Base-by-base conservation (phyloP, 2,797 vertebrate species). In the Neosalanx taihuensis region DNA sequence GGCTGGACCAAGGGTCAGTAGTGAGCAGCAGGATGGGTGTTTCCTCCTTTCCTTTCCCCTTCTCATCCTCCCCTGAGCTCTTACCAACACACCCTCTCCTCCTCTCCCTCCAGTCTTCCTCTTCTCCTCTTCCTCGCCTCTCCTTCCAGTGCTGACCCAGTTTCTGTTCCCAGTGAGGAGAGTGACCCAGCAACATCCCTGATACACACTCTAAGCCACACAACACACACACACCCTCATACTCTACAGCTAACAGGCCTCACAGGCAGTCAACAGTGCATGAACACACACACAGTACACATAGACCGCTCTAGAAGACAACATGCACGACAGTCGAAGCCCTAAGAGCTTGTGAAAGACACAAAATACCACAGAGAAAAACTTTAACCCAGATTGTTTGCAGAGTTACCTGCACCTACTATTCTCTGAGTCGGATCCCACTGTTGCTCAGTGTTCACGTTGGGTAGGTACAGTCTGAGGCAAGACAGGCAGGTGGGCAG, bases 101-200 rank as follows among this genome's bases (percentile, higher is more conserved):
- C n/a, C 56, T 75, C 51, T 29, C 51, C 57, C 66, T 67, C 49
- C 66, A 17, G 46, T 53, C 61, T 30, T 26, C 18, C 68, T 58
- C 30, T 56, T 77, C 62, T 61, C 37, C 35, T 67, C 75, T 75
- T 71, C 7, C 31, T 35, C 69, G 75, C 56, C 63, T 64, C 72
- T 64, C 63, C 75, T 77, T 57, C 72, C 56, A 79, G 76, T 73
- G 74, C 76, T 84, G 82, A 86, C 84, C 82, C 84, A 86, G 75
- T 83, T 84, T 81, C 72, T 73, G 74, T 78, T 85, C 81, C 81
- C 81, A 79, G 75, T 77, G 81, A 85, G 76, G 67, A 76, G 80
- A 73, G 65, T 83, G 85, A 87, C 85, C 83, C 78, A 76, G 71
- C 80, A 75, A 76, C 76, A 37, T 23, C 79, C 79, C 85, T 64